A percentile compares a stretch with the other conserved stretches of the same genome.
Evolutionary conservation across 2,888 invertebrate species (phyloP).

Genomic region (Acronicta psi): DNA sequence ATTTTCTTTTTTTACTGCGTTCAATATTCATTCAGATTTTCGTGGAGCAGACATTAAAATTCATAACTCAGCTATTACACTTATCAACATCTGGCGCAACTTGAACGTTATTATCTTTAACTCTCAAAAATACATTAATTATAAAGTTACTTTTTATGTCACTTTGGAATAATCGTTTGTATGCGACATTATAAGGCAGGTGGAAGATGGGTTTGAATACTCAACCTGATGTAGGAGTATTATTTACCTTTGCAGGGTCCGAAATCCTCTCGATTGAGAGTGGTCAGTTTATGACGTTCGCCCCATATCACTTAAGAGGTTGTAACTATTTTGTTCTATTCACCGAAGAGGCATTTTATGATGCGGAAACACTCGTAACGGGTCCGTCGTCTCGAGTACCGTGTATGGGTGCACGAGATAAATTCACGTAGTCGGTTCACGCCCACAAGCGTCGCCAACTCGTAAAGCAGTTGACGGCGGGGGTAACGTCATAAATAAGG

Average conservation of each 20-base stretch:
- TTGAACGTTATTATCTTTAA: slow-evolving; percentile 78
- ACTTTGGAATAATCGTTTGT: slow-evolving; percentile 37
- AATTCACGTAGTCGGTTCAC: slow-evolving; percentile 74
- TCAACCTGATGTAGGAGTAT: background rate
- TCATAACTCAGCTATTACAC: slow-evolving; percentile 83
- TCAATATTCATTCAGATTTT: slow-evolving; percentile 84
- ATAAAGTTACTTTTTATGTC: slow-evolving; percentile 66
- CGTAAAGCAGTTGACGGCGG: slow-evolving; percentile 75
- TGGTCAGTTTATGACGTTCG: slow-evolving; percentile 61
- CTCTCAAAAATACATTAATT: slow-evolving; percentile 78
- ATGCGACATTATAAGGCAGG: slow-evolving; percentile 24
- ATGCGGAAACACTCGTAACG: slow-evolving; percentile 66
- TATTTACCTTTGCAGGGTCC: slow-evolving; percentile 15
- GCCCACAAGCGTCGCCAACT: slow-evolving; percentile 76
- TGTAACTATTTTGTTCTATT: slow-evolving; percentile 70
- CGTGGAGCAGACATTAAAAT: slow-evolving; percentile 82
- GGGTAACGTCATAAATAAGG: slow-evolving; percentile 78
- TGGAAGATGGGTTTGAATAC: background rate
- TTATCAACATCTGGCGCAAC: slow-evolving; percentile 84
- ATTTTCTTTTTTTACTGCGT: slow-evolving; percentile 80
- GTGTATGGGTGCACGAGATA: slow-evolving; percentile 73
- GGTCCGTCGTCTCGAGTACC: slow-evolving; percentile 60
- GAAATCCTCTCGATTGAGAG: slow-evolving; percentile 39
- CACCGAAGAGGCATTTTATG: slow-evolving; percentile 81
- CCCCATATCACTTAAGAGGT: slow-evolving; percentile 60